Base-by-base conservation (phyloP, 2,888 invertebrate genomes). In the Lobophora halterata region DNA sequence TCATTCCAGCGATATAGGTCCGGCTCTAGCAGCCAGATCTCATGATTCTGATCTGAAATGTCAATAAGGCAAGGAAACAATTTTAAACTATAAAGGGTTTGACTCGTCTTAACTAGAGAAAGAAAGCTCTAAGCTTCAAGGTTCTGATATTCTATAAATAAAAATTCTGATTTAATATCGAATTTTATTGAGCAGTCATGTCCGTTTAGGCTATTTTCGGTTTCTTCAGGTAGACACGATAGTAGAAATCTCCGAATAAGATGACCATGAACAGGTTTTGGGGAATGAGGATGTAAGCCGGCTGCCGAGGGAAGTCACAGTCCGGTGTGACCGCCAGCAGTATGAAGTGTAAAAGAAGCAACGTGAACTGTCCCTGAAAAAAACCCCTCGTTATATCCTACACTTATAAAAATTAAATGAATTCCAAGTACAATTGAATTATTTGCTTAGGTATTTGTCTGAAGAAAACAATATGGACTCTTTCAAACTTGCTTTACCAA, bases 231-330 rank as follows among this genome's bases (percentile, higher is more conserved):
- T 93, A 93, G 0, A 91, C 58, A 33, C 88, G 88, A 52, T 89
- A 88, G 58, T 93, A 93, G 71, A 93, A 93, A 51, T 93, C 91
- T 3, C 76, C 69, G 62, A 93, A 93, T 11, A 93, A 71, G n/a
- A 89, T 58, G 4, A 92, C 75, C 90, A 93, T 91, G 58, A 92
- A 90, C 0, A 90, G 50, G 65, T 92, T 91, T 62, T 93, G 93
- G 0, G 91, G 90, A 9, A 92, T 76, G 13, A 91, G 70, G 3
- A 91, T 50, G 33, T 82, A 80, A 0, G 88, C 79, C 0, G 89
- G 79, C 58, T 83, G 71, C 19, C 74, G 76, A 1, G 93, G 92
- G 61, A 83, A 91, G 0, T 58, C 64, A 58, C 93, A 93, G 13
- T 89, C 79, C 1, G 76, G 54, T 10, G 66, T 56, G 38, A 86